These are phyloP conservation scores for Ceratosolen fusciceps DNA, from an alignment of 1,140 invertebrate species.

Conservation along the genomic window DNA sequence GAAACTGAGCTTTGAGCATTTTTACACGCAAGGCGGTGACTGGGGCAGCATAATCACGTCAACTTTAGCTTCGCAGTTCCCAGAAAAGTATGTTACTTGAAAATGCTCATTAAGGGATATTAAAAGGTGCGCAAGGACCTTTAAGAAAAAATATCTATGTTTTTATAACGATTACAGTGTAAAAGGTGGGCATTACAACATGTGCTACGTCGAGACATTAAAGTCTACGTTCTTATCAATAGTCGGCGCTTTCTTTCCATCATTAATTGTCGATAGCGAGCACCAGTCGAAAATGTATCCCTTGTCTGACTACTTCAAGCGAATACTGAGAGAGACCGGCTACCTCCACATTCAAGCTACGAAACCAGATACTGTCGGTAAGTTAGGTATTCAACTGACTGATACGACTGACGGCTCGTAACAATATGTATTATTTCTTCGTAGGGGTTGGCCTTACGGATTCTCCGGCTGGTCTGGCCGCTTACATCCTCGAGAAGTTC, in stretches of 20 bases:
- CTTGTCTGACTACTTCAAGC: constrained; percentile 67
- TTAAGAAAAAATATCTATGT: background rate
- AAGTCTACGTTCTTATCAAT: constrained; percentile 70
- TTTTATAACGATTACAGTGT: constrained; percentile 65
- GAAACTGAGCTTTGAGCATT: constrained; percentile 82
- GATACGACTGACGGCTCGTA: too few species aligned
- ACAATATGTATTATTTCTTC: background rate
- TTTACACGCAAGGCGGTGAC: constrained; percentile 89
- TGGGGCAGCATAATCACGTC: constrained; percentile 79
- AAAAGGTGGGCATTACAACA: constrained; percentile 75
- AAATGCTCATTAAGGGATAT: background rate
- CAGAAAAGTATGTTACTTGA: constrained; percentile 70
- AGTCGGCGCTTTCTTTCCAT: constrained; percentile 73
- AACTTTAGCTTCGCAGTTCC: constrained; percentile 78
- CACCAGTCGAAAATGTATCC: constrained; percentile 77
- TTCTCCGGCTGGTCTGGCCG: constrained; percentile 83
- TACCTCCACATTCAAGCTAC: constrained; percentile 90
- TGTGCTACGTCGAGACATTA: constrained; percentile 70
- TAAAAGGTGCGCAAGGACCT: background rate
- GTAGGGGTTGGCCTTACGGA: constrained; percentile 76
- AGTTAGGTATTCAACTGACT: too few species aligned
- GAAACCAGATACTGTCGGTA: constrained; percentile 92
- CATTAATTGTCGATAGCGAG: constrained; percentile 73
- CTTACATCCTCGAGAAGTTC: constrained; percentile 91
- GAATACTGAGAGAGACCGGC: constrained; percentile 79